Conservation (phyloP, 2,113 vertebrate species). For the Phaethornis superciliosus region DNA sequence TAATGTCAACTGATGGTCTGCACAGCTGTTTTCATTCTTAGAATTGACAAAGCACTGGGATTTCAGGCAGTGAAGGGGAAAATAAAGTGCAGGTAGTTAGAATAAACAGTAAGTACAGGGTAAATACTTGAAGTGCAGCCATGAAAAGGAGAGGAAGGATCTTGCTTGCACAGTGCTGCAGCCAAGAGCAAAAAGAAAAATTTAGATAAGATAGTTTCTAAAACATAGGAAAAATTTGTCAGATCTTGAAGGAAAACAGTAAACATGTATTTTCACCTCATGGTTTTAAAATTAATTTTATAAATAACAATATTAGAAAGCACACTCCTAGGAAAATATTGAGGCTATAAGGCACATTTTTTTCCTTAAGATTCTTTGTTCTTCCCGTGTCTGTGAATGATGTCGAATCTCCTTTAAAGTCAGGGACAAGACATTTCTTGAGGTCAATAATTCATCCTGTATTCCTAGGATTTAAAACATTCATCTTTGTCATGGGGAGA, state of each 20-base stretch:
- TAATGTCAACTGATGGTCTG: not conserved
- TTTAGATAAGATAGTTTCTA: not conserved
- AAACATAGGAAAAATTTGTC: not conserved
- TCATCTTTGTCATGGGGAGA: not conserved
- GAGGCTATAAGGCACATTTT: not conserved
- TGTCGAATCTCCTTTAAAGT: not conserved
- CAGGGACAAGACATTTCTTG: not conserved
- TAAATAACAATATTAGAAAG: not conserved
- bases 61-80: not conserved
- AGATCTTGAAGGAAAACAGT: not conserved
- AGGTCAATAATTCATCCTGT: not conserved
- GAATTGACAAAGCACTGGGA: not conserved
- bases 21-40: not conserved
- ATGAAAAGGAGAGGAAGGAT: not conserved
- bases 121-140: not conserved
- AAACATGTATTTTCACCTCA: not conserved
- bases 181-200: not conserved
- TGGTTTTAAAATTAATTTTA: not conserved
- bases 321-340: not conserved
- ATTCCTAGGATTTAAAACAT: not conserved
- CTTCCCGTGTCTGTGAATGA: not conserved
- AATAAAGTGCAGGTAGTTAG: not conserved
- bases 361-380: not conserved
- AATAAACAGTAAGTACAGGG: not conserved
- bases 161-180: not conserved